Base-by-base conservation (phyloP, 2,113 vertebrate species). In the Oreochromis spilurus region DNA sequence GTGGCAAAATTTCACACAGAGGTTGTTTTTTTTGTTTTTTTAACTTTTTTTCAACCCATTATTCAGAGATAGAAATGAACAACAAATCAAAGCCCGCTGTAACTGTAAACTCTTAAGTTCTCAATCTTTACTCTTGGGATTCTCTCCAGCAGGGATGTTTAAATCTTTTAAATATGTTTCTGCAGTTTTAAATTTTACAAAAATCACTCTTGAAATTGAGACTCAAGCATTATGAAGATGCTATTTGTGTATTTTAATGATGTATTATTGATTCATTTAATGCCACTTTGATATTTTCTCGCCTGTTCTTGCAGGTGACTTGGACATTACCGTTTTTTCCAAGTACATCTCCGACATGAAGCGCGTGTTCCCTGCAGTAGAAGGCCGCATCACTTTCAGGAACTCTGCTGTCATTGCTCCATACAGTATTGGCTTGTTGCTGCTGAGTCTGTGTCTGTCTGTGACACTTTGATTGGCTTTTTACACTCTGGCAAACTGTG, bases 351-450 rank as follows among this genome's bases (percentile, higher is more conserved):
- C 60, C 29, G 95, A 95, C 87, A 97, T 97, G 97, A 93, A 94
- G 92, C 92, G 79, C 11, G 91, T 97, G 88, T 97, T 96, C 88
- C 96, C 97, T 84, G 95, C 96, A 29, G 92, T 97, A 86, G 97
- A 97, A 95, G 97, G 97, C 2, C 96, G 97, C 84, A 96, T 97
- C 83, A 96, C 72, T 21, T 97, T 98, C 95, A 97, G 95, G 84
- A 93, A 82, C 81, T 89, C 81, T 1, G 91, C 67, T 2, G 26
- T 34, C 16, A 7, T 81, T 11, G 21, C 54, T 29, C 21, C 84
- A 29, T 93, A 89, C 87, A 62, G 83, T 65, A 53, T 31, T 40
- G 1, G 6, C 84, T 94, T 87, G 58, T 17, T 93, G 45, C 84
- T 94, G 36, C 77, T 91, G 4, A 50, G 72, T 83, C 80, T 90